phyloP scores from a whole-genome alignment of 2,888 invertebrate genomes.

The Cheiracanthium punctorium region DNA sequence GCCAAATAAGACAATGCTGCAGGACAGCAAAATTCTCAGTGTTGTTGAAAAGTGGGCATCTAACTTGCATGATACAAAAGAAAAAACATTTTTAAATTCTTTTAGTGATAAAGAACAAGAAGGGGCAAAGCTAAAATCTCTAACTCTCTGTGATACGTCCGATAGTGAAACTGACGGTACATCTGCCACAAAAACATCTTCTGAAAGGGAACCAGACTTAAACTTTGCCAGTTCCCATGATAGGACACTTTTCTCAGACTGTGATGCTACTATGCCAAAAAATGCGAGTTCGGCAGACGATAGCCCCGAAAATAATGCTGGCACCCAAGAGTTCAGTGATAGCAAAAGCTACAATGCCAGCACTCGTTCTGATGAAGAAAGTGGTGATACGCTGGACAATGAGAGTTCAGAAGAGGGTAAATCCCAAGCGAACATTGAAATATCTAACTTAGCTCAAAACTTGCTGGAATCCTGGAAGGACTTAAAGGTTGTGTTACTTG shows the following conservation, averaged over 20 bases:
- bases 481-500: constrained; percentile 76
- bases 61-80: constrained; percentile 14
- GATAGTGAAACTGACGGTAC: constrained; percentile 49
- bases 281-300: not conserved
- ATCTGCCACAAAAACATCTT: not conserved
- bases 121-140: constrained; percentile 62
- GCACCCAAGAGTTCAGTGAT: not conserved
- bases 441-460: constrained; percentile 76
- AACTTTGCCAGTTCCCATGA: constrained; percentile 1
- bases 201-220: not conserved
- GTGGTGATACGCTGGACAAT: constrained; percentile 37
- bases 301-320: constrained; percentile 13
- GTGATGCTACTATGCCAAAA: constrained; percentile 1
- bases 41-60: constrained; percentile 91
- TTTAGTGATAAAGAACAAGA: constrained; percentile 29
- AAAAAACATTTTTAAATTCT: constrained; percentile 55
- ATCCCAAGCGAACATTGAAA: constrained; percentile 22
- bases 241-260: constrained; percentile 17
- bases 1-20: constrained; percentile 92
- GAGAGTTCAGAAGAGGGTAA: constrained; percentile 19
- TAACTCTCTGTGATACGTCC: constrained; percentile 71
- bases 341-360: not conserved
- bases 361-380: constrained; percentile 64
- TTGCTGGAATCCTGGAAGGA: constrained; percentile 85
- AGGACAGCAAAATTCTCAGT: constrained; percentile 91